Evolutionary conservation across 2,797 vertebrate species (phyloP).

Genomic region (Cuculus canorus): DNA sequence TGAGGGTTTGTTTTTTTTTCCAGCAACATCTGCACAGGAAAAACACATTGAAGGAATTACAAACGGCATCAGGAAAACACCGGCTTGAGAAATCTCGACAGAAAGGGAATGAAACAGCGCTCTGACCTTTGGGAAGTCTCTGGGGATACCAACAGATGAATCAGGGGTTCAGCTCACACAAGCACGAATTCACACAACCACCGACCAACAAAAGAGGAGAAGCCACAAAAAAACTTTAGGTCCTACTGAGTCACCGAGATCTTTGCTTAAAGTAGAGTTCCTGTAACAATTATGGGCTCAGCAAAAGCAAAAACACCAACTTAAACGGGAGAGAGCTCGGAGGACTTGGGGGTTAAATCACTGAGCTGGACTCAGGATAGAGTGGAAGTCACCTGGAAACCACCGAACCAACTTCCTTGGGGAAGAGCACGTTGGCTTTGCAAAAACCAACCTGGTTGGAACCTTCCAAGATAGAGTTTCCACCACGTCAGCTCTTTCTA

Average conservation of each 20-base stretch:
- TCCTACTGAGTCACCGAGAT: not conserved
- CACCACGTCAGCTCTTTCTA: accelerated
- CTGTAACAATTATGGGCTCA: accelerated
- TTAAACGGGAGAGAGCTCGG: not conserved
- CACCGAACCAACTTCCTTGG: not conserved
- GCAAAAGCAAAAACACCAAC: not conserved
- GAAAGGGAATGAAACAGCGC: not conserved
- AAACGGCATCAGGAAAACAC: not conserved
- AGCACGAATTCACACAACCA: not conserved
- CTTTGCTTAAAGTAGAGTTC: not conserved
- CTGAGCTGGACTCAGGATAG: not conserved
- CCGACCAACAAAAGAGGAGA: not conserved
- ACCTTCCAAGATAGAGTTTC: not conserved
- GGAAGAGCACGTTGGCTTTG: not conserved
- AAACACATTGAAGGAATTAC: not conserved
- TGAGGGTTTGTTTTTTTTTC: not conserved
- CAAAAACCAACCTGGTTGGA: not conserved
- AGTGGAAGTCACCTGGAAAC: not conserved
- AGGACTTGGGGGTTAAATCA: not conserved
- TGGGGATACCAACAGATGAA: not conserved
- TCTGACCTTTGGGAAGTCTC: not conserved
- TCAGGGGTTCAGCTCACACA: not conserved
- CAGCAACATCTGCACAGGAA: slow-evolving; percentile 43
- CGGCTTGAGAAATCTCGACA: not conserved
- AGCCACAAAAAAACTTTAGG: not conserved